Conservation (phyloP, 2,888 invertebrate genomes). For the Blastobasis adustella region DNA sequence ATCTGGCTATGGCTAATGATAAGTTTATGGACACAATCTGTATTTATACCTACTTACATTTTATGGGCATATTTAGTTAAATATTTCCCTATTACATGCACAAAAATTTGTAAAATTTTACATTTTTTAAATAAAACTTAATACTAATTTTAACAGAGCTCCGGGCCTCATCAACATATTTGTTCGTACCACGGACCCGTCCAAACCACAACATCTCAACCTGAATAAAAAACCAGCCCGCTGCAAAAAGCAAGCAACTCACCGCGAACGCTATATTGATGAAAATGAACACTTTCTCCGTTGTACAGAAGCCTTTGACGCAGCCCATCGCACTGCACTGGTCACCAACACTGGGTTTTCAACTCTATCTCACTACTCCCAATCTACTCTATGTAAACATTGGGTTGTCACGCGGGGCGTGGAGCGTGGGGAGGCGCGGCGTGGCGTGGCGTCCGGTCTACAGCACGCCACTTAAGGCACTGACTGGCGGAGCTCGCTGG, state of each 20-base stretch:
- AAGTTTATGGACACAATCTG: no score
- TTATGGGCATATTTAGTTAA: no score
- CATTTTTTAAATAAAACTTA: no score
- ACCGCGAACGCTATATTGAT: slow-evolving; percentile 69
- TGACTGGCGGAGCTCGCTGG: slow-evolving; percentile 18
- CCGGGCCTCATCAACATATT: no score
- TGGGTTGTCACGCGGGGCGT: slow-evolving; percentile 10
- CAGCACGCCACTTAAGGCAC: slow-evolving; percentile 55
- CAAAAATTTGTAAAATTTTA: no score
- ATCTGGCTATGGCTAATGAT: no score
- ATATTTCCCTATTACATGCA: no score
- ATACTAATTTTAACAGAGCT: no score
- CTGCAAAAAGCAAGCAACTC: slow-evolving; percentile 16
- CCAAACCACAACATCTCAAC: no score
- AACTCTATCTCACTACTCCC: slow-evolving; percentile 1
- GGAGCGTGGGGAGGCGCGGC: slow-evolving; percentile 8
- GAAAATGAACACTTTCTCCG: slow-evolving; percentile 63
- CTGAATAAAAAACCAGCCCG: no score
- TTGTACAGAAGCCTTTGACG: slow-evolving; percentile 48
- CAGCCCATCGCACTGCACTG: slow-evolving; percentile 38
- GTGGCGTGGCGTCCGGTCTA: slow-evolving; percentile 18
- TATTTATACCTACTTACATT: no score
- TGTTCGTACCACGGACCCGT: no score
- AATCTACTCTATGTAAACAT: slow-evolving; percentile 8
- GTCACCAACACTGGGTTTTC: slow-evolving; percentile 4